Conservation (phyloP, 2,797 vertebrate species). For the Bradypodion pumilum region DNA sequence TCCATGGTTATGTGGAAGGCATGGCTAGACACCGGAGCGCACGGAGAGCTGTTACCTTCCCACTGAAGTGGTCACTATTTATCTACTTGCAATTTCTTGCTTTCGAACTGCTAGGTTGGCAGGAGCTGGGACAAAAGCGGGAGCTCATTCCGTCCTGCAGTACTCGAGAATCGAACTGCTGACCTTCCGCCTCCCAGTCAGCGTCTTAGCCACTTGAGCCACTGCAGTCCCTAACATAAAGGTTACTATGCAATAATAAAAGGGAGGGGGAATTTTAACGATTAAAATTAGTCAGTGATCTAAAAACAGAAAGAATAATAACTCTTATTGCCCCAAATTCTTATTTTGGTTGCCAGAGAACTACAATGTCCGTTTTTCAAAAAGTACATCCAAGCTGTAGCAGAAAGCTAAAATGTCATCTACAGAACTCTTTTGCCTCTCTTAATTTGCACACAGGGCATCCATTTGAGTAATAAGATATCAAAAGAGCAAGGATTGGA, state of each 20-base stretch:
- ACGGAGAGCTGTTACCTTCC: no score
- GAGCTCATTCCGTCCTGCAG: no score
- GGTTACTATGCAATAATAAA: neutral
- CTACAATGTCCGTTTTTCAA: neutral
- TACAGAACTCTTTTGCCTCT: conserved; percentile 13
- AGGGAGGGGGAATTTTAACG: neutral
- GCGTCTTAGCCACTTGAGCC: no score
- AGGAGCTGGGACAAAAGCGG: no score
- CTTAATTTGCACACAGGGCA: conserved; percentile 26
- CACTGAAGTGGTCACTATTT: no score
- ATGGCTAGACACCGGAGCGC: no score
- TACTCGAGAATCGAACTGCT: no score
- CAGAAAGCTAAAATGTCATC: neutral
- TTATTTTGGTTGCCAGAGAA: conserved; percentile 40
- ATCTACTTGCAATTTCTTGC: no score
- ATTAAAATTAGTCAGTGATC: neutral
- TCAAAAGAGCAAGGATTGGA: conserved; percentile 33
- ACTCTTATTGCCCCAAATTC: neutral
- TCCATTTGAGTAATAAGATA: conserved; percentile 40
- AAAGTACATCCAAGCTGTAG: conserved; percentile 37
- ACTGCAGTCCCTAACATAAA: neutral
- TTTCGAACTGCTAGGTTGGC: no score
- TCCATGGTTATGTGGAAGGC: no score
- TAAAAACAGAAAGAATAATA: conserved; percentile 23
- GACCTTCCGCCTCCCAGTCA: no score